phyloP scores from a whole-genome alignment of 1,140 invertebrate genomes.

The Drosophila ambigua region DNA sequence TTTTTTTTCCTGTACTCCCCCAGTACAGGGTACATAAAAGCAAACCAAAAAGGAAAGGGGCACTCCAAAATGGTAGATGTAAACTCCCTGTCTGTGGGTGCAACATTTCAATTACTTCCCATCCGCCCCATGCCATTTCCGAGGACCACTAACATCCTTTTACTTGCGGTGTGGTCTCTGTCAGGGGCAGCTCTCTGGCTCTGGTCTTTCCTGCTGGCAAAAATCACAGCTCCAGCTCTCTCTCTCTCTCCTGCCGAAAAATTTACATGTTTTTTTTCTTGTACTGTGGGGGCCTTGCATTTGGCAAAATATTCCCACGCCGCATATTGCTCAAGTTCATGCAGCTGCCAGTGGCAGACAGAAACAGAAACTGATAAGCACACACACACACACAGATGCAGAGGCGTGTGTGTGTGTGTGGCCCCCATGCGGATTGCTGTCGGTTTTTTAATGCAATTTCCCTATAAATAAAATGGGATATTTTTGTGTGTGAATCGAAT shows the following conservation, averaged over 20 bases:
- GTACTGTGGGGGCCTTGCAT: slow-evolving; percentile 17
- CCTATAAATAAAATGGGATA: slow-evolving; percentile 5
- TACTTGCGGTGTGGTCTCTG: too few relatives aligned
- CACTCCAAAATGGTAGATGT: not conserved
- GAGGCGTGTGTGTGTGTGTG: slow-evolving; percentile 15
- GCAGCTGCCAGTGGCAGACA: slow-evolving; percentile 39
- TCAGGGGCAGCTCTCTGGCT: not conserved
- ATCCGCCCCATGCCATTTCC: not conserved
- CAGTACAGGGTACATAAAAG: too few relatives aligned
- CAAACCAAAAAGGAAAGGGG: too few relatives aligned
- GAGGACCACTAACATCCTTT: slow-evolving; percentile 23
- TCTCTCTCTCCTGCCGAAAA: slow-evolving; percentile 35
- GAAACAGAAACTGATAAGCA: slow-evolving; percentile 11
- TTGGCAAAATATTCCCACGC: slow-evolving; percentile 64
- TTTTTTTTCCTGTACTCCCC: too few relatives aligned
- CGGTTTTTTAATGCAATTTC: slow-evolving; percentile 9
- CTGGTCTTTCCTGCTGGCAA: slow-evolving; percentile 14
- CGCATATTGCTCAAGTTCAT: slow-evolving; percentile 56
- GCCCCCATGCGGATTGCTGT: slow-evolving; percentile 32
- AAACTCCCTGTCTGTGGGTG: slow-evolving; percentile 38
- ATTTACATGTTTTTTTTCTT: slow-evolving; percentile 33
- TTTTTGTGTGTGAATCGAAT: slow-evolving; percentile 11
- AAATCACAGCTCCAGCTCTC: slow-evolving; percentile 1
- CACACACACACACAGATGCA: slow-evolving; percentile 24
- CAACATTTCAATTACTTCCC: slow-evolving; percentile 69